Conservation (phyloP, 53 echinoderm and acorn worm species). For the Antedon mediterranea region DNA sequence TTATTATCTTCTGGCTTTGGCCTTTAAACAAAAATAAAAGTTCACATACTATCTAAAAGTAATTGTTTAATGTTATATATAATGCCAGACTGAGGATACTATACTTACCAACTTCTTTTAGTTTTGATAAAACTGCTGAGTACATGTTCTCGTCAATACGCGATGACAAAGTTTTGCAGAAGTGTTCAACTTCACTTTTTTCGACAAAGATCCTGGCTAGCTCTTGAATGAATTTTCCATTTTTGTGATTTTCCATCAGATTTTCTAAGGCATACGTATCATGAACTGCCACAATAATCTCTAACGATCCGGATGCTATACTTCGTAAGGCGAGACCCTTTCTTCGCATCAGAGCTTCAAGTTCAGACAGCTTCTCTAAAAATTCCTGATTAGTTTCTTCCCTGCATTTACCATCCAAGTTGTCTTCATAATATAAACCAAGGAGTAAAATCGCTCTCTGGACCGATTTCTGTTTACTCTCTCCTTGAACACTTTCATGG, state of each 20-base stretch:
- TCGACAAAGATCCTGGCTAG: not conserved
- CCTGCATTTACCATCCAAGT: no score
- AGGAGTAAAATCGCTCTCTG: no score
- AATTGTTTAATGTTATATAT: no score
- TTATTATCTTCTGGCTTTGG: no score
- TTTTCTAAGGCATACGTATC: not conserved
- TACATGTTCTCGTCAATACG: not conserved
- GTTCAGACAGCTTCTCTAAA: not conserved
- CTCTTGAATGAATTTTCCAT: not conserved
- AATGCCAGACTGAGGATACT: no score
- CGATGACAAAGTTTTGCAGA: not conserved
- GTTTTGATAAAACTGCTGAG: not conserved
- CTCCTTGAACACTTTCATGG: no score
- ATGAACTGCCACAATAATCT: not conserved
- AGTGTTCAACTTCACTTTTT: not conserved
- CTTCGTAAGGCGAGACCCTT: not conserved
- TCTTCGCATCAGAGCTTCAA: not conserved
- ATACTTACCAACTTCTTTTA: not conserved
- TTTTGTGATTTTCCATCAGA: not conserved
- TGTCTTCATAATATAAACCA: no score
- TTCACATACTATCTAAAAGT: no score
- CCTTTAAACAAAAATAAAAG: no score
- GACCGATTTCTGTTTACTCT: no score
- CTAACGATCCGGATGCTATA: not conserved
- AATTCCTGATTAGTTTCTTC: no score